Evolutionary conservation across 2,797 vertebrate species (phyloP), one percentile per base, ranked within the genome.

Genomic region (Acrossocheilus wenchowensis): DNA sequence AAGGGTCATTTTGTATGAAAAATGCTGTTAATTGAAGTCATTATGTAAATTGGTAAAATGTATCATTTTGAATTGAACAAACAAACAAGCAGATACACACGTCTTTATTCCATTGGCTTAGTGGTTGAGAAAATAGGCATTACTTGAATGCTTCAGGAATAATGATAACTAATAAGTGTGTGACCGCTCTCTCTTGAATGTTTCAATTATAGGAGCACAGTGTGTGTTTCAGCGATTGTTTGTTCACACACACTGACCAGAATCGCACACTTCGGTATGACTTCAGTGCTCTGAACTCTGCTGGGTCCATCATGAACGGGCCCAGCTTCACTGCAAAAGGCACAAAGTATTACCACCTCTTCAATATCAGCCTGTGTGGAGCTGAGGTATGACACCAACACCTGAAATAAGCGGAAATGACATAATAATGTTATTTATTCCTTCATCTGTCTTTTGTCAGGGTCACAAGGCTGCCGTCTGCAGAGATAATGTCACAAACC

Each of bases 291-390:
- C 95, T 99, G 36, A 96, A 96, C 54, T 93, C 93, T 0, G 95
- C 95, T 57, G 96, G 96, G 15, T 97, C 96, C 0, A 92, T 99
- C 88, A 98, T 97, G 95, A 99, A 97, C 0, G 97, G 97, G 10
- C 98, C 98, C 0, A 99, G 97, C 92, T 99, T 99, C 88, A 99
- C 98, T 10, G 97, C 97, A 72, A 97, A 97, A 92, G 98, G 98
- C 86, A 99, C 98, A 66, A 98, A 98, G 86, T 99, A 99, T 93
- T 99, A 97, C 91, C 97, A 99, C 90, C 95, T 97, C 90, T 99
- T 99, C 92, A 99, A 99, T 82, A 97, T 99, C 94, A 99, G 97
- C 92, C 93, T 99, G 57, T 99, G 98, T 92, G 98, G 97, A 84
- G 96, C 95, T 88, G 95, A 96, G 96, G 98, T 99, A 92, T 39